Evolutionary conservation across 1,140 invertebrate genomes (phyloP), one percentile per base, ranked within the genome.

Genomic region (Wiebesia pumilae): DNA sequence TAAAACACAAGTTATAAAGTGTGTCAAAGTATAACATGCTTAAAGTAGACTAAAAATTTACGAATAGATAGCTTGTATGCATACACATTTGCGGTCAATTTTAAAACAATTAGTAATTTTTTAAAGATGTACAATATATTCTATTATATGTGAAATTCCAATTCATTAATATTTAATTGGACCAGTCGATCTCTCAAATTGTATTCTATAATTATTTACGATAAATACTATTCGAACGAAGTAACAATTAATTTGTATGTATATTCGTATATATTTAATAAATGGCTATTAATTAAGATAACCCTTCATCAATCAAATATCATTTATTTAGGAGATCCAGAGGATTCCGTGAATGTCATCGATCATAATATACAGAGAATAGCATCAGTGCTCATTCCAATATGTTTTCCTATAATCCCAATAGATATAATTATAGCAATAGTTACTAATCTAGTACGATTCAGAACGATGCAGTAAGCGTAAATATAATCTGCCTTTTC

Each of bases 351-450:
- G 21, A 71, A 71, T 21, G 35, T 14, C 16, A 71, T 71, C 21
- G 69, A 71, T 33, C 10, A 69, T 38, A 35, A 71, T 71, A 21
- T 14, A 12, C 33, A 30, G 35, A 38, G 69, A 71, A 71, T 21
- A 62, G 58, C n/a, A n/a, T n/a, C n/a, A n/a, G n/a, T n/a, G n/a
- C 58, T 21, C 6, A 35, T 1, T 30, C 69, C 35, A 21, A 21
- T 80, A 54, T 58, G 12, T 80, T 80, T 43, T 47, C 0, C 4
- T n/a, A 1, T n/a, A 1, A 0, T 38, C 10, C 4, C 30, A 51
- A 54, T 81, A 54, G 58, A 65, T 19, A 33, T 71, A 82, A 82
- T 82, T 69, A 77, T 47, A 77, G 71, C 83, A 77, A 35, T 43
- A 3, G 62, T 51, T 33, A 43, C n/a, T 83, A 83, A 75, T 75